A percentile compares a stretch with the other conserved stretches of the same genome.
phyloP scores from a whole-genome alignment of 2,888 invertebrate species.

The Nysson spinosus region DNA sequence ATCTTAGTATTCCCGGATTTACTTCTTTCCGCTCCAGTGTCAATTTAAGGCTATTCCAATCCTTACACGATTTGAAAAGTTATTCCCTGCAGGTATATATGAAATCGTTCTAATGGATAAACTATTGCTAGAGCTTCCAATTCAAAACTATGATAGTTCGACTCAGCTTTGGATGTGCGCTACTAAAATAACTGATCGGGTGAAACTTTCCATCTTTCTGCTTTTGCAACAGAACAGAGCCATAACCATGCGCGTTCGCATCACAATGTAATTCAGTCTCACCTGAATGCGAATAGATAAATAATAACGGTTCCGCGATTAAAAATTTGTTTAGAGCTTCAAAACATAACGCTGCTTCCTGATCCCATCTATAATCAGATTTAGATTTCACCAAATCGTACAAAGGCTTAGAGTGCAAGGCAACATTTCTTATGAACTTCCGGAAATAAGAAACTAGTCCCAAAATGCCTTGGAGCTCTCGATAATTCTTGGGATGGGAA shows the following conservation, averaged over 20 bases:
- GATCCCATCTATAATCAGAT: too few relatives aligned
- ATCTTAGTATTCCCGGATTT: too few relatives aligned
- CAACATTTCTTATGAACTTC: constrained; percentile 16
- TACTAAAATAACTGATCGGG: too few relatives aligned
- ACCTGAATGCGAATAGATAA: constrained; percentile 60
- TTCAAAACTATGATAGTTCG: too few relatives aligned
- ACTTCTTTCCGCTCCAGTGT: too few relatives aligned
- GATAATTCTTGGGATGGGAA: constrained; percentile 47
- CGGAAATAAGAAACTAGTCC: constrained; percentile 55
- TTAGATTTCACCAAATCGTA: constrained; percentile 54
- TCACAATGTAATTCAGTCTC: constrained; percentile 70
- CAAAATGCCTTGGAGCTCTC: constrained; percentile 55
- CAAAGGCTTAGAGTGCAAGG: constrained; percentile 55
- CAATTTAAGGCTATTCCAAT: too few relatives aligned
- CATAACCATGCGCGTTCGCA: background rate
- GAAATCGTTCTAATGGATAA: too few relatives aligned
- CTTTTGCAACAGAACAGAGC: background rate
- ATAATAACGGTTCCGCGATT: constrained; percentile 56
- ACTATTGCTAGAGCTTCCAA: too few relatives aligned
- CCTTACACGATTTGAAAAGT: too few relatives aligned
- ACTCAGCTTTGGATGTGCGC: too few relatives aligned
- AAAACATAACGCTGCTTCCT: constrained; percentile 46
- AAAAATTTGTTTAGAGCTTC: constrained; percentile 47
- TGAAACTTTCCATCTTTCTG: too few relatives aligned
- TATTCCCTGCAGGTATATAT: too few relatives aligned